These are phyloP conservation scores for Eupristina koningsbergeri DNA, from an alignment of 1,140 invertebrate genomes.

Conservation along the genomic window DNA sequence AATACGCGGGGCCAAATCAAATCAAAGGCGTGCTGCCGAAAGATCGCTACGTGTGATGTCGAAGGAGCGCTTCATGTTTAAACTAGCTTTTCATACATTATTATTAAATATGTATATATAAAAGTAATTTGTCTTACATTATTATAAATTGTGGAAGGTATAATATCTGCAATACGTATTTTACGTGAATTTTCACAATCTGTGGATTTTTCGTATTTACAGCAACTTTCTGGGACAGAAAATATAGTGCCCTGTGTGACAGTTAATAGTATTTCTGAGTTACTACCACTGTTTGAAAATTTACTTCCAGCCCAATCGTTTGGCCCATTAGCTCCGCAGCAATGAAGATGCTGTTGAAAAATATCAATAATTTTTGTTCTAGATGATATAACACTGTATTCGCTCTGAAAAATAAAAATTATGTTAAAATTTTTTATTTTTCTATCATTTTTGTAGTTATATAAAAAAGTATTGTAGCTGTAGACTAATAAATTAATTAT, in stretches of 20 bases:
- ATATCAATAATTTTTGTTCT: slow-evolving; percentile 80
- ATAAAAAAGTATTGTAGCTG: no score
- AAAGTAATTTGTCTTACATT: slow-evolving; percentile 68
- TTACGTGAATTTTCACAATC: slow-evolving; percentile 72
- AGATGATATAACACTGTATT: slow-evolving; percentile 78
- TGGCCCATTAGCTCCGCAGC: slow-evolving; percentile 82
- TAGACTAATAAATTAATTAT: no score
- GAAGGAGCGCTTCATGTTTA: no score
- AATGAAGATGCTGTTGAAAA: slow-evolving; percentile 80
- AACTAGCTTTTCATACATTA: no score
- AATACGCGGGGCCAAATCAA: no score
- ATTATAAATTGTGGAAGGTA: slow-evolving; percentile 71
- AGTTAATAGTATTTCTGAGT: slow-evolving; percentile 9
- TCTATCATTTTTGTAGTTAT: no score
- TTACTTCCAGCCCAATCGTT: slow-evolving; percentile 81
- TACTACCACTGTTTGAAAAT: slow-evolving; percentile 71
- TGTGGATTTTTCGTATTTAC: slow-evolving; percentile 66
- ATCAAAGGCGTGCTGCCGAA: no score
- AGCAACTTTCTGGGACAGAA: slow-evolving; percentile 78
- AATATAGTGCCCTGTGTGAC: slow-evolving; percentile 64
- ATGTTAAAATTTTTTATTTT: no score
- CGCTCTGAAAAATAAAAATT: slow-evolving; percentile 70
- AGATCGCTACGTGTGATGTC: no score
- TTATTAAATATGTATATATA: background rate
- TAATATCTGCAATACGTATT: slow-evolving; percentile 70